phyloP scores from a whole-genome alignment of 2,888 invertebrate species.

The Stenodera caucasica region DNA sequence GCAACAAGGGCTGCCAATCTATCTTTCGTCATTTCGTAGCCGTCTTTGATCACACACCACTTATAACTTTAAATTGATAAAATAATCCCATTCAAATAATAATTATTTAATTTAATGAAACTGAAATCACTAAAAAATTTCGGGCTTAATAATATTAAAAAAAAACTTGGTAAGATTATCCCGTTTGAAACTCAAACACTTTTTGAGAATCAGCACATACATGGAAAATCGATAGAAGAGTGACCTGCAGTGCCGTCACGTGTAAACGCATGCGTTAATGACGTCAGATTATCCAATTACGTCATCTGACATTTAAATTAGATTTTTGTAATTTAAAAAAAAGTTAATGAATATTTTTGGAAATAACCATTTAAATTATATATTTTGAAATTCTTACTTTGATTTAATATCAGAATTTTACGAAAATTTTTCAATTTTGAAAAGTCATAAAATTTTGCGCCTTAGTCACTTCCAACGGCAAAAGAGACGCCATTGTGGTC shows the following conservation, averaged over 20 bases:
- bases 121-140: no score
- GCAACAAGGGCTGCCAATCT: constrained; percentile 95
- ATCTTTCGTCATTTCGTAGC: constrained; percentile 88
- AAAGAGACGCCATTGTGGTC: constrained; percentile 83
- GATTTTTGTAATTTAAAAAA: constrained; percentile 25
- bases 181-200: constrained; percentile 34
- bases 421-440: not conserved
- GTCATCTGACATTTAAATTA: constrained; percentile 40
- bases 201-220: constrained; percentile 57
- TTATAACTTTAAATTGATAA: constrained; percentile 71
- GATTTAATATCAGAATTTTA: not conserved
- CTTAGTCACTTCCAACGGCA: constrained; percentile 14
- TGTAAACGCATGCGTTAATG: constrained; percentile 58
- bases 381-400: constrained; percentile 14
- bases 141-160: not conserved
- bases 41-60: constrained; percentile 67
- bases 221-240: constrained; percentile 78
- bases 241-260: constrained; percentile 65
- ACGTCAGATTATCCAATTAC: constrained; percentile 52
- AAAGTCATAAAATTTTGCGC: constrained; percentile 14
- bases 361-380: constrained; percentile 7
- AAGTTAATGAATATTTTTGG: constrained; percentile 26
- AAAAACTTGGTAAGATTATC: not conserved
- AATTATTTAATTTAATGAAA: no score
- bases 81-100: constrained; percentile 52